Evolutionary conservation across 2,113 vertebrate genomes (phyloP), one percentile per base, ranked within the genome.

Genomic region (Rhineura floridana): DNA sequence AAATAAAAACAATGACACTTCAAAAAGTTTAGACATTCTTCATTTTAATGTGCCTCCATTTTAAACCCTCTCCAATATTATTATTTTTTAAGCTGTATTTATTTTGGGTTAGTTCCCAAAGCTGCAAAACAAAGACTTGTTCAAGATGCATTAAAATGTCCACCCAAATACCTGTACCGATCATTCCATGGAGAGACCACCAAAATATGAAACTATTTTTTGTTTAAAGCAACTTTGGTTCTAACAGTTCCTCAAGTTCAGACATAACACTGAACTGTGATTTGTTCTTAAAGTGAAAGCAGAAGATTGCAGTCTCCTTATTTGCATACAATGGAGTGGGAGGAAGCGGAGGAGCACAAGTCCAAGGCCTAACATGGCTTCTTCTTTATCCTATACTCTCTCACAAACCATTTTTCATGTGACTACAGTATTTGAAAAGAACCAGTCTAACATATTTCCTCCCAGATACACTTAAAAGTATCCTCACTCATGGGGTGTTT

Each of bases 1-100:
- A 65, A 84, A 19, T 90, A 87, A 77, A 92, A 92, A 94, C 89
- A 93, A 89, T 90, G 59, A 85, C 83, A 86, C 42, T 44, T 89
- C 44, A 77, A 90, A 55, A 87, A 89, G 1, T 33, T 86, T 73
- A 86, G 93, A 92, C 69, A 84, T 33, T 44, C 84, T 88, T 50
- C 42, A 19, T 91, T 89, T 91, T 89, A 90, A 0, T 52, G 36
- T 63, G 11, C 30, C 83, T 46, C 72, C 92, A 93, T 91, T 23
- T 80, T 48, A 87, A 94, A 93, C 78, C 78, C n/a, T 17, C 39
- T 25, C 10, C n/a, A 81, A 39, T 39, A 36, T 93, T 94, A 91
- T 92, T 84, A n/a, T n/a, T n/a, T n/a, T n/a, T n/a, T n/a, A n/a
- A n/a, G n/a, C n/a, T n/a, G n/a, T 82, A 63, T 81, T 90, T 90